Conservation (phyloP, 1,140 invertebrate genomes). For the Telenomus remus region DNA sequence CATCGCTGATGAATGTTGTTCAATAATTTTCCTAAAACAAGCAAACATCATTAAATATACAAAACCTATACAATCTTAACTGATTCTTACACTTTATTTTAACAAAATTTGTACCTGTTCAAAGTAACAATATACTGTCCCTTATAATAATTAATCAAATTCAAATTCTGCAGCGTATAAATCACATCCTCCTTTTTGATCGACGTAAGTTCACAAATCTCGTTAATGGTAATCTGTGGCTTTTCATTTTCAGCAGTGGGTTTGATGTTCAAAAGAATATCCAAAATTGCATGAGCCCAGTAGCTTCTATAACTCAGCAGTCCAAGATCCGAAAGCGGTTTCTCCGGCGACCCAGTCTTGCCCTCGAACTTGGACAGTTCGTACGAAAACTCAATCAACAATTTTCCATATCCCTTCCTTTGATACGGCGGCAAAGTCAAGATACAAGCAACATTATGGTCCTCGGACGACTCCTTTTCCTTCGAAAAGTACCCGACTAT, state of each 20-base stretch:
- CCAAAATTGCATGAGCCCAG: conserved; percentile 96
- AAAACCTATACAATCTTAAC: background rate
- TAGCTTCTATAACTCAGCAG: conserved; percentile 94
- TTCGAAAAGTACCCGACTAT: conserved; percentile 99
- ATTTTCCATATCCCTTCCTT: conserved; percentile 97
- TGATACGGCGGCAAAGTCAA: conserved; percentile 99
- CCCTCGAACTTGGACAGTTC: conserved; percentile 97
- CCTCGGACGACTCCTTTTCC: conserved; percentile 99
- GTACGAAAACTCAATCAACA: conserved; percentile 99
- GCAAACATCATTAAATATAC: conserved; percentile 7
- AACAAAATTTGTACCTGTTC: no score
- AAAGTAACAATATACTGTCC: conserved; percentile 98
- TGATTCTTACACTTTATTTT: no score
- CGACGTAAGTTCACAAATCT: conserved; percentile 97
- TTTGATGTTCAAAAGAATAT: conserved; percentile 90
- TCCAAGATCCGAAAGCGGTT: conserved; percentile 95
- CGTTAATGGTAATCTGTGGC: conserved; percentile 96
- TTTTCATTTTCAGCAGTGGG: conserved; percentile 90
- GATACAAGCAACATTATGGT: conserved; percentile 99
- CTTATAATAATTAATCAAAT: conserved; percentile 99
- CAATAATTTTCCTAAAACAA: conserved; percentile 88
- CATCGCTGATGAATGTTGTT: conserved; percentile 90
- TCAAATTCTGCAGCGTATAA: conserved; percentile 96
- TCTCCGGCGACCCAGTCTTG: conserved; percentile 96
- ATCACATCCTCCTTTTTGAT: conserved; percentile 99